phyloP scores from a whole-genome alignment of 2,888 invertebrate species.

The Amiota mariae region DNA sequence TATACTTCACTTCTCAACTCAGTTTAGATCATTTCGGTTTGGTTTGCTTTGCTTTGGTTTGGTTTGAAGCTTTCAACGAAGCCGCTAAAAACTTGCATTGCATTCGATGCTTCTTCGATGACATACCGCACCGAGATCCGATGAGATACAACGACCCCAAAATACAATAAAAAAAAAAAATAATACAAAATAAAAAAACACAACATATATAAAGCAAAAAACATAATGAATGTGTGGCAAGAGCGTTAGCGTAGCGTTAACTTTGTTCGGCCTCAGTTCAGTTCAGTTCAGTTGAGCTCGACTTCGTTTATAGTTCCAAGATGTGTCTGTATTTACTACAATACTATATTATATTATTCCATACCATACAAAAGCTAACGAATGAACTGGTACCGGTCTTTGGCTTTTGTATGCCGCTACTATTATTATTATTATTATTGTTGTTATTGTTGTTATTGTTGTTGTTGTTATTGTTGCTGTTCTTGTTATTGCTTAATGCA shows the following conservation, averaged over 20 bases:
- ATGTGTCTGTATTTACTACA: neutral
- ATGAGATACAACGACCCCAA: neutral
- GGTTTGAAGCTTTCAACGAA: constrained; percentile 13
- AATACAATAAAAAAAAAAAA: constrained; percentile 15
- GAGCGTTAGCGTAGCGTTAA: constrained; percentile 7
- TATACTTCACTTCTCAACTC: neutral
- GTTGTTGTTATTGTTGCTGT: too few species aligned
- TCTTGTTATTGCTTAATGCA: too few species aligned
- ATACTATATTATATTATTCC: too few species aligned
- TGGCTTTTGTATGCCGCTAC: neutral
- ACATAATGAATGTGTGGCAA: neutral
- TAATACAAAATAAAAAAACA: too few species aligned
- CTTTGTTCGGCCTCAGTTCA: neutral
- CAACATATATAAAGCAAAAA: neutral
- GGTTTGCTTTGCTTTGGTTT: neutral
- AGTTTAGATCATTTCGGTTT: neutral
- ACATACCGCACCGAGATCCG: too few species aligned
- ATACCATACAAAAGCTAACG: neutral
- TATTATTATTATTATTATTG: too few species aligned
- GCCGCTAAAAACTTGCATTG: neutral
- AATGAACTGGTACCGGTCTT: constrained; percentile 10
- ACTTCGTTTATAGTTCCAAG: neutral
- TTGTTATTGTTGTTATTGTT: too few species aligned
- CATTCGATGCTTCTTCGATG: neutral
- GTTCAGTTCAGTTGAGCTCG: neutral